Evolutionary conservation across 2,113 vertebrate genomes (phyloP).

Genomic region (Numida meleagris): DNA sequence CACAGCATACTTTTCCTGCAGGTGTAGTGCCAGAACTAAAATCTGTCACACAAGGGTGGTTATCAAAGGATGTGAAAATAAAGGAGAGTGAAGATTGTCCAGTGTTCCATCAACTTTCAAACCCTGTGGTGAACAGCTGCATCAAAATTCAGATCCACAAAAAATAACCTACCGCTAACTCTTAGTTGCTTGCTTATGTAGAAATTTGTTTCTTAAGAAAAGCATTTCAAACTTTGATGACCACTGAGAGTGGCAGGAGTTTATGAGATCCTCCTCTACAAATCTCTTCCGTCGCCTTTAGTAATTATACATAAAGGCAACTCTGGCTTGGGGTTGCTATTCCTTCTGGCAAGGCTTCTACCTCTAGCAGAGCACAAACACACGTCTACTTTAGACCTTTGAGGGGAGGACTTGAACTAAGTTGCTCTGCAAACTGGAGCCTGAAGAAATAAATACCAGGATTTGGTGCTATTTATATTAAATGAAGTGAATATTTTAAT

Average conservation of each 20-base stretch:
- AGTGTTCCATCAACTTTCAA: not conserved
- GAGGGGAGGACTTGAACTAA: not conserved
- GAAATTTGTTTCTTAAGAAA: not conserved
- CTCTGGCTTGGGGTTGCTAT: not conserved
- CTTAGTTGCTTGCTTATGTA: not conserved
- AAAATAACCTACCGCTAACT: not conserved
- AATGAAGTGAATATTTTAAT: slow-evolving; percentile 39
- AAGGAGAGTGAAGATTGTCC: not conserved
- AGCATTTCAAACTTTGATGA: not conserved
- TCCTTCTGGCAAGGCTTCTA: slow-evolving; percentile 1
- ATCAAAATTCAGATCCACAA: not conserved
- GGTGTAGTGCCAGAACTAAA: not conserved
- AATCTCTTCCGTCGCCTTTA: not conserved
- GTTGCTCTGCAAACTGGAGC: not conserved
- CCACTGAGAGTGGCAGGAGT: not conserved
- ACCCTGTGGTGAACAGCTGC: not conserved
- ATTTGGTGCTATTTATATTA: not conserved
- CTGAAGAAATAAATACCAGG: slow-evolving; percentile 37
- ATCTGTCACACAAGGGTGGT: not conserved
- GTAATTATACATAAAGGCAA: not conserved
- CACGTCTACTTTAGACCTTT: not conserved
- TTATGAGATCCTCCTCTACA: not conserved
- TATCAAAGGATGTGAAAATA: not conserved
- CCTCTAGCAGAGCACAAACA: slow-evolving; percentile 6
- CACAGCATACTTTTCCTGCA: not conserved